Conservation (phyloP, 1,140 invertebrate genomes). For the Varroa destructor region DNA sequence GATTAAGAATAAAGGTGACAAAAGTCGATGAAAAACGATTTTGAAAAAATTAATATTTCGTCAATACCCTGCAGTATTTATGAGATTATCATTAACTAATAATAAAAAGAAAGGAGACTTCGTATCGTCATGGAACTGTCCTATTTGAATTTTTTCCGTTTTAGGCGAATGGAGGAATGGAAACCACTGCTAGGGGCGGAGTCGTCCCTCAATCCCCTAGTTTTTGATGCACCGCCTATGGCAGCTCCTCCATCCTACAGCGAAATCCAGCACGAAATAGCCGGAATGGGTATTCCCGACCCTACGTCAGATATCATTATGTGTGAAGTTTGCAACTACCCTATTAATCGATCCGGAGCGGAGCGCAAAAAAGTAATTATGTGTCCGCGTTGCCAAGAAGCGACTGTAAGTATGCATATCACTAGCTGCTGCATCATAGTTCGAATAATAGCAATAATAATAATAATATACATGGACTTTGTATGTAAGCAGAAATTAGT, state of each 20-base stretch:
- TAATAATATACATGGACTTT: background rate
- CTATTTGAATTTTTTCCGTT: too few species aligned
- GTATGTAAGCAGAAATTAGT: background rate
- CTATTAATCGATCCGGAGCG: background rate
- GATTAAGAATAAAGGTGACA: too few species aligned
- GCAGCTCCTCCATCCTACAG: slow-evolving; percentile 7
- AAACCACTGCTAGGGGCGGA: background rate
- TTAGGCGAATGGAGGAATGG: background rate
- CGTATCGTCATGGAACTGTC: too few species aligned
- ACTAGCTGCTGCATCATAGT: background rate
- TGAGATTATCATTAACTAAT: too few species aligned
- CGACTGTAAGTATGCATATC: background rate
- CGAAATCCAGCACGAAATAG: background rate
- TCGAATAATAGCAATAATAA: background rate
- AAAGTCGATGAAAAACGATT: too few species aligned
- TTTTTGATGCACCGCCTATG: background rate
- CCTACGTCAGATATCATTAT: background rate
- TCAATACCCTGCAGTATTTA: too few species aligned
- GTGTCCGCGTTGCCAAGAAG: slow-evolving; percentile 11
- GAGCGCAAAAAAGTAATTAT: slow-evolving; percentile 11
- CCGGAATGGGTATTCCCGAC: background rate
- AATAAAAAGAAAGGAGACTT: too few species aligned
- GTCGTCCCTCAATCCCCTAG: too few species aligned
- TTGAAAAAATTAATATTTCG: too few species aligned
- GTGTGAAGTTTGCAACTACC: slow-evolving; percentile 13